A percentile compares a stretch with the other conserved stretches of the same genome.
Evolutionary conservation across 2,113 vertebrate genomes (phyloP).

Genomic region (Xenopus laevis): DNA sequence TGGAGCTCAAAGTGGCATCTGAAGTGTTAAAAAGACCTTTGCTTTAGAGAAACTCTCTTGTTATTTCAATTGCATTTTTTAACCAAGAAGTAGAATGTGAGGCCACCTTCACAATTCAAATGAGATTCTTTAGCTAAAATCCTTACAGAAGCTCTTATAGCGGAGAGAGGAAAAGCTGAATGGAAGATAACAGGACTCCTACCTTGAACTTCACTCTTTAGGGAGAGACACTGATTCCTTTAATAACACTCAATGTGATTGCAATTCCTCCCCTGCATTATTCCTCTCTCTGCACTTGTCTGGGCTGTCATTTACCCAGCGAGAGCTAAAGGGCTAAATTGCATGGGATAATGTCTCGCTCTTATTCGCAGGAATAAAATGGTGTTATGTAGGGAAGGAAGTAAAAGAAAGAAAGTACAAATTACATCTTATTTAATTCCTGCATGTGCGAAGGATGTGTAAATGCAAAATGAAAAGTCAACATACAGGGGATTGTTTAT

Average conservation of each 20-base stretch:
- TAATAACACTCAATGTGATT: conserved; percentile 8
- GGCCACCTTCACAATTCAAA: too few species aligned
- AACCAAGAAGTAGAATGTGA: too few species aligned
- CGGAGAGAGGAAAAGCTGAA: too few species aligned
- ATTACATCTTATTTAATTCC: neutral
- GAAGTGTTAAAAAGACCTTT: too few species aligned
- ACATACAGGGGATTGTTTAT: too few species aligned
- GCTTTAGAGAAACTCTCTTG: too few species aligned
- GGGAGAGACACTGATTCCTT: neutral
- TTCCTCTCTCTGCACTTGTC: neutral
- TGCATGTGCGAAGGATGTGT: neutral
- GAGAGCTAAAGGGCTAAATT: neutral
- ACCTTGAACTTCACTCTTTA: neutral
- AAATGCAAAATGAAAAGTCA: too few species aligned
- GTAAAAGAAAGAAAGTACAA: neutral
- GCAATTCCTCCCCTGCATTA: neutral
- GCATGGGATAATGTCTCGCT: neutral
- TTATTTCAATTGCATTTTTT: too few species aligned
- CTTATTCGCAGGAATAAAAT: neutral
- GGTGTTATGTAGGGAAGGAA: neutral
- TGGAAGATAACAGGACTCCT: neutral
- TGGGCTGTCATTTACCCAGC: neutral
- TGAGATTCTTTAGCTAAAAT: too few species aligned
- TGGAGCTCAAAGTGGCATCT: too few species aligned
- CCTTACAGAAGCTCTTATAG: too few species aligned